phyloP scores from a whole-genome alignment of 2,797 vertebrate genomes.

The Ceryle rudis region DNA sequence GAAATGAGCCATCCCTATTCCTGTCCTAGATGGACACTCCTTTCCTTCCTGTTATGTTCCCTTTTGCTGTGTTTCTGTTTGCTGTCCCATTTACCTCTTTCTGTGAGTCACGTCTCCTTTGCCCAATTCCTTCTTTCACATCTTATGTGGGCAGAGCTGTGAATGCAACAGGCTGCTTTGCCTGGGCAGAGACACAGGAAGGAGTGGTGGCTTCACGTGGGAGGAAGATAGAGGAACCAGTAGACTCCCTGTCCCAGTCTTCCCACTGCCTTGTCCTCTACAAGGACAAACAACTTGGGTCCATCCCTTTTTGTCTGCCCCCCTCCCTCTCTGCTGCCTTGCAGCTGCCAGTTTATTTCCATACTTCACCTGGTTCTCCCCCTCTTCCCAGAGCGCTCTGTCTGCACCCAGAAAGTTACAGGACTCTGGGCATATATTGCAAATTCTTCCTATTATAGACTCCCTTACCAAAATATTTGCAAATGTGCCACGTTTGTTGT shows the following conservation, averaged over 20 bases:
- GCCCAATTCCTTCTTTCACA: background rate
- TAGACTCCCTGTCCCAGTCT: background rate
- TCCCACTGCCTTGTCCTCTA: background rate
- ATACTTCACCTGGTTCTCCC: background rate
- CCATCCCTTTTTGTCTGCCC: background rate
- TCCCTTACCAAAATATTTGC: background rate
- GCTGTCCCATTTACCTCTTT: background rate
- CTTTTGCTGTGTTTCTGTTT: background rate
- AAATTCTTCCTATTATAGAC: background rate
- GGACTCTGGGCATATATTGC: background rate
- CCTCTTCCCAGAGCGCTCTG: background rate
- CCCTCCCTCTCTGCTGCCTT: background rate
- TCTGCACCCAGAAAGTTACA: background rate
- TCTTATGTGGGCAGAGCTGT: background rate
- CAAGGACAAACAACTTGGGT: background rate
- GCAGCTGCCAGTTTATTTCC: background rate
- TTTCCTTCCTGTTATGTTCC: background rate
- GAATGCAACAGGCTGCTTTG: background rate
- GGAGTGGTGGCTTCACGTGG: background rate
- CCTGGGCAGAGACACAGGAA: background rate
- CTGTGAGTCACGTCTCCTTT: background rate
- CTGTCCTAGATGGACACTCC: background rate
- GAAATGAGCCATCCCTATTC: background rate
- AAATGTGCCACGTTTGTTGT: background rate
- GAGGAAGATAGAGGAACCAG: background rate